Evolutionary conservation across 2,888 invertebrate genomes (phyloP).

Genomic region (Ellobium chinense): DNA sequence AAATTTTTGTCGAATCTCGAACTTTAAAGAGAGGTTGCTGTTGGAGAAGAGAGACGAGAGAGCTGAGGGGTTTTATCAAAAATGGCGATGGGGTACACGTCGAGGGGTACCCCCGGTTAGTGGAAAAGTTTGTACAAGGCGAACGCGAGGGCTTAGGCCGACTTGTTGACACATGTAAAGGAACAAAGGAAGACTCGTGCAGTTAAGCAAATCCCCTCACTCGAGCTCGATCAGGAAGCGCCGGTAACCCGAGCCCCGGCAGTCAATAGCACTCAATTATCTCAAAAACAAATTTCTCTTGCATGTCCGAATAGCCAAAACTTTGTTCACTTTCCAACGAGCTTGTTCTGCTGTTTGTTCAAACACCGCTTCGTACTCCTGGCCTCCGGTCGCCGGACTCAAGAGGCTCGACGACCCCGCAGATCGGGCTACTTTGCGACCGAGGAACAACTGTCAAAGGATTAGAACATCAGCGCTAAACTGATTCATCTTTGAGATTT

Average conservation of each 20-base stretch:
- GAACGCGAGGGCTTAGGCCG: neutral
- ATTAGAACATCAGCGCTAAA: too few relatives aligned
- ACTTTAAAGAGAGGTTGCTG: too few relatives aligned
- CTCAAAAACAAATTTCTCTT: constrained; percentile 17
- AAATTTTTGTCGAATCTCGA: too few relatives aligned
- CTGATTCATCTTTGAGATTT: too few relatives aligned
- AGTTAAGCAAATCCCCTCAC: neutral
- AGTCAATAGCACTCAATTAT: constrained; percentile 30
- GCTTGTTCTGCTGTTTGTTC: neutral
- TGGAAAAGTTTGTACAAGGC: neutral
- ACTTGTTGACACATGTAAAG: constrained; percentile 20
- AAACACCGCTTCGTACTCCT: constrained; percentile 3
- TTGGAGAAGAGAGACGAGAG: too few relatives aligned
- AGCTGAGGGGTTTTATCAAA: too few relatives aligned
- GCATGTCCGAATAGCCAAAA: neutral
- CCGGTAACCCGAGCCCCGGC: constrained; percentile 3
- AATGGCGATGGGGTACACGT: too few relatives aligned
- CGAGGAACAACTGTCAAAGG: too few relatives aligned
- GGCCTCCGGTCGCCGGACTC: neutral
- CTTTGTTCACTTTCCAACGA: neutral
- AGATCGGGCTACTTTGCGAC: too few relatives aligned
- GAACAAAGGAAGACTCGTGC: neutral
- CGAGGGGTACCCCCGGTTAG: too few relatives aligned
- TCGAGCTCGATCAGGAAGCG: neutral
- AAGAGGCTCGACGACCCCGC: too few relatives aligned